Evolutionary conservation across 2,797 vertebrate genomes (phyloP).

Genomic region (Phoxinus dragarum): DNA sequence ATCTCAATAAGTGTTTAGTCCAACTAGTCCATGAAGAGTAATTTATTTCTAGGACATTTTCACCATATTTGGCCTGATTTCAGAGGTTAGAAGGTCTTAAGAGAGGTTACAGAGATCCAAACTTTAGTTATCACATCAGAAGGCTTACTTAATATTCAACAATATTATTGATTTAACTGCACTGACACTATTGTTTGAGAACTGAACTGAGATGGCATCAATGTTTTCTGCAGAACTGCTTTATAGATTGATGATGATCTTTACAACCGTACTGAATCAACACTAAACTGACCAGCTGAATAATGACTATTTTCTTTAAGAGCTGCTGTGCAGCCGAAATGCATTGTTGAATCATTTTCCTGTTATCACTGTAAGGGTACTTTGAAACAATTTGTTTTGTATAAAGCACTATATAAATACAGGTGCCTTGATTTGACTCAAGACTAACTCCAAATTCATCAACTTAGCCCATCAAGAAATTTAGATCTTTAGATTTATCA

Average conservation of each 20-base stretch:
- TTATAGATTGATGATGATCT: not conserved
- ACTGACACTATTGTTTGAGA: no score
- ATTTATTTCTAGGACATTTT: not conserved
- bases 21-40: not conserved
- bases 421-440: not conserved
- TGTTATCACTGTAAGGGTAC: not conserved
- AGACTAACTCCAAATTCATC: not conserved
- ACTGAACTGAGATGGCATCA: no score
- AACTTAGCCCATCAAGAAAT: not conserved
- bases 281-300: not conserved
- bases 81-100: not conserved
- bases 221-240: no score
- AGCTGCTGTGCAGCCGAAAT: no score
- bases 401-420: not conserved
- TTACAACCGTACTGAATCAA: not conserved
- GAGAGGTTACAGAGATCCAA: not conserved
- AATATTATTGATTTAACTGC: no score
- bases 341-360: not conserved
- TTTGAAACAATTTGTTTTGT: not conserved
- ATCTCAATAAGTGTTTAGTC: constrained; percentile 1
- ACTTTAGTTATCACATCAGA: not conserved
- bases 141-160: no score
- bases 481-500: no score
- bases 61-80: not conserved
- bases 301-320: not conserved